Conservation (phyloP, 2,113 vertebrate genomes). For the Heliornis fulica region DNA sequence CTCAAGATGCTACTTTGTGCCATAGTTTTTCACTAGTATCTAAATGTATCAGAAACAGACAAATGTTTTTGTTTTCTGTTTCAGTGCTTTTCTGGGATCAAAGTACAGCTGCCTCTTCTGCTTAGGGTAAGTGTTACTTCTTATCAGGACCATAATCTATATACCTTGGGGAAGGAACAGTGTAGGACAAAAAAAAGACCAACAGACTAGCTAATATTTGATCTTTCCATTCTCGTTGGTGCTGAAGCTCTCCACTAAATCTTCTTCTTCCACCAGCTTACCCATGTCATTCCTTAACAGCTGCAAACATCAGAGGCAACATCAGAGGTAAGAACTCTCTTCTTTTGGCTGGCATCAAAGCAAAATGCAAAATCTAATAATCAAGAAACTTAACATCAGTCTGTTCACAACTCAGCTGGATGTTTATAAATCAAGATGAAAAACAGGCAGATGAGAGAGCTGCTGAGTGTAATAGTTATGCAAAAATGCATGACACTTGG, state of each 20-base stretch:
- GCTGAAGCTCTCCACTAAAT: neutral
- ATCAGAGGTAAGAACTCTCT: neutral
- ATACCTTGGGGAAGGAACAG: neutral
- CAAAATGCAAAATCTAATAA: neutral
- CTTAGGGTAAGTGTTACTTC: neutral
- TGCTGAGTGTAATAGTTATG: neutral
- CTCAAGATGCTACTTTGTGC: neutral
- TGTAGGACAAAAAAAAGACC: neutral
- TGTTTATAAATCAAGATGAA: conserved; percentile 5
- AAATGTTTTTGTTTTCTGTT: neutral
- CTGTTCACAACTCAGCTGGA: neutral
- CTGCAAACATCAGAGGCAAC: neutral
- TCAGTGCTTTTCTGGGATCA: neutral
- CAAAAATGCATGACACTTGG: neutral
- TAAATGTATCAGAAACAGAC: neutral
- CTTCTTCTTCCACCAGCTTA: neutral
- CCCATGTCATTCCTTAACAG: neutral
- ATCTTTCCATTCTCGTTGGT: neutral
- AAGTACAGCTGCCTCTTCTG: neutral
- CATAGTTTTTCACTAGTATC: neutral
- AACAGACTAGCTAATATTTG: neutral
- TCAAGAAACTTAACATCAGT: neutral
- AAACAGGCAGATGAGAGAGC: neutral
- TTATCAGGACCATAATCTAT: neutral
- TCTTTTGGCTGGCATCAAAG: neutral